A percentile compares a stretch with the other conserved stretches of the same genome.
Conservation (phyloP, 2,888 invertebrate species). For the Glyphotaelius pellucidus region DNA sequence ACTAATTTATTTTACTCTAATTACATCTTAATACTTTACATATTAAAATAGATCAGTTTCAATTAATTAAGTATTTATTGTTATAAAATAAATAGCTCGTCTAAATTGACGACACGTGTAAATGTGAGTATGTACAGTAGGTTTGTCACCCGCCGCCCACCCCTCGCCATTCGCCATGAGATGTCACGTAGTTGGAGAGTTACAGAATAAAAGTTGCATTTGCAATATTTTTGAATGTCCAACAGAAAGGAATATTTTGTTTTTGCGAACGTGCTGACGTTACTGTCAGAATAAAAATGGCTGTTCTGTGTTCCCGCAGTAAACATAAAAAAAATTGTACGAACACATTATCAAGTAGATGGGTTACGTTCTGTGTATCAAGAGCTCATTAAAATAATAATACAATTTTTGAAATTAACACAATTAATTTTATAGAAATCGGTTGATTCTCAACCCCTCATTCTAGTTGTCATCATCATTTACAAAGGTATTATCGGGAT, state of each 20-base stretch:
- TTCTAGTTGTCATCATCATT: too few relatives aligned
- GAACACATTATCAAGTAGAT: background rate
- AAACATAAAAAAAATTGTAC: background rate
- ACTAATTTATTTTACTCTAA: too few relatives aligned
- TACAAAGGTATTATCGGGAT: too few relatives aligned
- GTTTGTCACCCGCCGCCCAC: background rate
- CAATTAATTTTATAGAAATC: too few relatives aligned
- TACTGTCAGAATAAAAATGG: background rate
- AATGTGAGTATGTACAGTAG: background rate
- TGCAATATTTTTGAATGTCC: conserved; percentile 26
- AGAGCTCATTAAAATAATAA: too few relatives aligned
- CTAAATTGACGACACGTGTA: background rate
- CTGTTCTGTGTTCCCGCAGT: background rate
- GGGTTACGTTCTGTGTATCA: too few relatives aligned
- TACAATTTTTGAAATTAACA: background rate
- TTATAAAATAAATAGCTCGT: background rate
- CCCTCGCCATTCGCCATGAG: background rate
- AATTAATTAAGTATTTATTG: too few relatives aligned
- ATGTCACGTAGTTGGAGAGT: conserved; percentile 27
- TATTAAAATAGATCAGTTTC: too few relatives aligned
- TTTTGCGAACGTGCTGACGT: conserved; percentile 12
- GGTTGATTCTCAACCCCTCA: too few relatives aligned
- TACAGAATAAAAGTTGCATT: conserved; percentile 31
- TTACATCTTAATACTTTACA: too few relatives aligned
- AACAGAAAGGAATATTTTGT: background rate